Percentiles rank a stretch among this genome's conserved stretches.
phyloP scores from a whole-genome alignment of 1,140 invertebrate species.

The Apolygus lucorum region DNA sequence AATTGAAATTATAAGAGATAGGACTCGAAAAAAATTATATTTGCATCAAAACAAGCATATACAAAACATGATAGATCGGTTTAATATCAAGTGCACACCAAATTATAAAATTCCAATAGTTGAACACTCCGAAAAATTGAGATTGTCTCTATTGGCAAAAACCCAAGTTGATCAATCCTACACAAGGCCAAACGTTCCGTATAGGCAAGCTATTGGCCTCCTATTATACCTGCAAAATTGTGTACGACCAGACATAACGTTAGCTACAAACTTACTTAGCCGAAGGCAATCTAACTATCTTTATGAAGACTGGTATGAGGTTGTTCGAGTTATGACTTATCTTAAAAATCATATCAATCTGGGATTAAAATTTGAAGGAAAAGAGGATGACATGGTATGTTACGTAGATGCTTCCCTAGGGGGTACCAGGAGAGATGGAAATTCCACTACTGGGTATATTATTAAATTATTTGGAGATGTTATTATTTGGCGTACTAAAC shows the following conservation, averaged over 20 bases:
- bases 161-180: not conserved
- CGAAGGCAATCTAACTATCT: not conserved
- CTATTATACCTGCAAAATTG: not conserved
- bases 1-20: not conserved
- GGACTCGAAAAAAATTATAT: not conserved
- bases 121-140: not conserved
- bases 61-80: not conserved
- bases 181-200: not conserved
- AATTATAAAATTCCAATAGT: not conserved
- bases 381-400: slow-evolving; percentile 20
- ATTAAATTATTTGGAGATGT: slow-evolving; percentile 30
- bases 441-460: slow-evolving; percentile 32
- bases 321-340: not conserved
- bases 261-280: not conserved
- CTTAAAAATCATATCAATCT: not conserved
- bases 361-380: not conserved
- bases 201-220: not conserved
- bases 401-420: slow-evolving; percentile 33
- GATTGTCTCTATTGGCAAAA: not conserved
- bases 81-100: not conserved
- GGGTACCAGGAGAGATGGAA: slow-evolving; percentile 8
- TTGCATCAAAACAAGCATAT: not conserved
- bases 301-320: not conserved
- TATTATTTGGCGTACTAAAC: slow-evolving; percentile 35
- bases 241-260: not conserved